Evolutionary conservation across 2,888 invertebrate genomes (phyloP).

Genomic region (Notodonta ziczac): DNA sequence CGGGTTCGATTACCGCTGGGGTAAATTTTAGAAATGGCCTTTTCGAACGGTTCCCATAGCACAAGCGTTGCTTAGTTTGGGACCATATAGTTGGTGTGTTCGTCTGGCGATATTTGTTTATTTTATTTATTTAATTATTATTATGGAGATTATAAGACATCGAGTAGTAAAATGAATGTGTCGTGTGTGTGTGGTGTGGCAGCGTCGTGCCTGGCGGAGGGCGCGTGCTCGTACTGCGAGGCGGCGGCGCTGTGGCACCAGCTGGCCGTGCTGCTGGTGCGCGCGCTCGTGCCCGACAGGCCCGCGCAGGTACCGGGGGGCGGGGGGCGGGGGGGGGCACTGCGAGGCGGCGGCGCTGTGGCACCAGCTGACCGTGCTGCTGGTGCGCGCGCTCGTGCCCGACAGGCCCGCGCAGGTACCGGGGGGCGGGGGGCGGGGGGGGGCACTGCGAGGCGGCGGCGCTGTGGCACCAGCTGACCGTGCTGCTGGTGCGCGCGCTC

Average conservation of each 20-base stretch:
- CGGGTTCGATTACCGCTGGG: no score
- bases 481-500: constrained; percentile 91
- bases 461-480: constrained; percentile 96
- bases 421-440: constrained; percentile 87
- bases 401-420: constrained; percentile 81
- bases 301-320: constrained; percentile 66
- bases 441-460: constrained; percentile 96
- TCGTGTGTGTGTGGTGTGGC: neutral
- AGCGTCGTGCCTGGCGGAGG: constrained; percentile 70
- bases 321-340: constrained; percentile 91
- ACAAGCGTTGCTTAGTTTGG: no score
- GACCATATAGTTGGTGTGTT: no score
- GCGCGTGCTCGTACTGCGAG: constrained; percentile 96
- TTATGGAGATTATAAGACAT: no score
- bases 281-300: constrained; percentile 90
- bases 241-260: constrained; percentile 98
- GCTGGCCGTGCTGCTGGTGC: constrained; percentile 91
- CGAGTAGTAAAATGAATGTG: no score
- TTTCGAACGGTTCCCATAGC: no score
- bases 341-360: constrained; percentile 97
- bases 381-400: constrained; percentile 92
- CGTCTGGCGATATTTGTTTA: no score
- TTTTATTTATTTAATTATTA: no score
- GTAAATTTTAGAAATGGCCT: no score
- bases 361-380: constrained; percentile 94